Base-by-base conservation (phyloP, 2,888 invertebrate species). In the Scaptomyza parva region DNA sequence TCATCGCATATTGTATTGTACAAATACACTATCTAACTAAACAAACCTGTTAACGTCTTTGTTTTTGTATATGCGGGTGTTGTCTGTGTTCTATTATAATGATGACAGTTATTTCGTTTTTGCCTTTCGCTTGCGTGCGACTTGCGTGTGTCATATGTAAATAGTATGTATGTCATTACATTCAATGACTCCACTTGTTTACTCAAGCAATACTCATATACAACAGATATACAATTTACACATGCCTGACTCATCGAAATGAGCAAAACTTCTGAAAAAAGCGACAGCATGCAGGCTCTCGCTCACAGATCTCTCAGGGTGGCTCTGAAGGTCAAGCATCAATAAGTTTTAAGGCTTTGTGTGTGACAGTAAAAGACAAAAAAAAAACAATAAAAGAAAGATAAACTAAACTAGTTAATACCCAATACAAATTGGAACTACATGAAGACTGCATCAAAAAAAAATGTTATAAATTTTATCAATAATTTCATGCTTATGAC, bases 151-250 rank as follows among this genome's bases (percentile, higher is more conserved):
- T 62, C 43, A 69, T 45, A 54, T 58, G 60, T 51, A 76, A 53
- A 60, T 70, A 45, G 60, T 51, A 76, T 51, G 57, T 70, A 45
- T 62, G 45, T 35, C 70, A 48, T 65, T 64, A 60, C 33, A 44
- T 43, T 48, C 24, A 60, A 50, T 59, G 61, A 65, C 37, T 54
- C 30, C 54, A 28, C 57, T 50, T 67, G 60, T 72, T 61, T 60
- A 24, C 39, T 43, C 40, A 24, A 35, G 12, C 24, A 47, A 50
- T 18, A 26, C 24, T 48, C 11, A n/a, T n/a, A n/a, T n/a, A n/a
- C n/a, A n/a, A n/a, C n/a, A n/a, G n/a, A n/a, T n/a, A n/a, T 14
- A 30, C 17, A 33, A 14, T 43, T 6, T 44, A 14, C 30, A n/a
- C 14, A 43, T 28, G 9, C 28, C 9, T 3, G 33, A 17, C 55